Conservation (phyloP, 2,888 invertebrate genomes). For the Macrosoma leucophasiata region DNA sequence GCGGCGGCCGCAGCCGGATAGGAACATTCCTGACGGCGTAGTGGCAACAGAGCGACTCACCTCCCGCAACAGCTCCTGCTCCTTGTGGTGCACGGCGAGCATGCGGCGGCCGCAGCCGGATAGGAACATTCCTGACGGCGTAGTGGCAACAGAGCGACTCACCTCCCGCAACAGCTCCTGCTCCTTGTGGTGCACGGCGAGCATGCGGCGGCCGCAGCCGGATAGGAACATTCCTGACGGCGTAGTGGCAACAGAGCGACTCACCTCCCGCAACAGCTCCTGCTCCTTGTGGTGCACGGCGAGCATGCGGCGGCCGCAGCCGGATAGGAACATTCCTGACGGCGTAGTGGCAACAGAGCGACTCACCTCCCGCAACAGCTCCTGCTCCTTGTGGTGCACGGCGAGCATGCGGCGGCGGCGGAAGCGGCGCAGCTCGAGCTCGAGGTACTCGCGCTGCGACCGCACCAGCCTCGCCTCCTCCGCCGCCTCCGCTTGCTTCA, state of each 20-base stretch:
- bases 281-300: slow-evolving; percentile 92
- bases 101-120: slow-evolving; percentile 92
- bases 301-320: slow-evolving; percentile 90
- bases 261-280: slow-evolving; percentile 91
- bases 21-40: too few species aligned
- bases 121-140: too few species aligned
- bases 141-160: too few species aligned
- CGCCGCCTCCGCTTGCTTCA: slow-evolving; percentile 93
- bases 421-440: slow-evolving; percentile 94
- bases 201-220: slow-evolving; percentile 91
- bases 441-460: slow-evolving; percentile 92
- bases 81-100: slow-evolving; percentile 89
- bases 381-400: slow-evolving; percentile 92
- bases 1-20: slow-evolving; percentile 91
- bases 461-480: slow-evolving; percentile 92
- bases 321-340: too few species aligned
- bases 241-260: too few species aligned
- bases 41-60: too few species aligned
- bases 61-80: slow-evolving; percentile 93
- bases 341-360: too few species aligned
- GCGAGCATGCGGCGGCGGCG: slow-evolving; percentile 91
- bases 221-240: too few species aligned
- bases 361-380: slow-evolving; percentile 89
- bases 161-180: slow-evolving; percentile 94
- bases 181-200: slow-evolving; percentile 90